Evolutionary conservation across 2,113 vertebrate species (phyloP).

Genomic region (Misgurnus mizolepis): DNA sequence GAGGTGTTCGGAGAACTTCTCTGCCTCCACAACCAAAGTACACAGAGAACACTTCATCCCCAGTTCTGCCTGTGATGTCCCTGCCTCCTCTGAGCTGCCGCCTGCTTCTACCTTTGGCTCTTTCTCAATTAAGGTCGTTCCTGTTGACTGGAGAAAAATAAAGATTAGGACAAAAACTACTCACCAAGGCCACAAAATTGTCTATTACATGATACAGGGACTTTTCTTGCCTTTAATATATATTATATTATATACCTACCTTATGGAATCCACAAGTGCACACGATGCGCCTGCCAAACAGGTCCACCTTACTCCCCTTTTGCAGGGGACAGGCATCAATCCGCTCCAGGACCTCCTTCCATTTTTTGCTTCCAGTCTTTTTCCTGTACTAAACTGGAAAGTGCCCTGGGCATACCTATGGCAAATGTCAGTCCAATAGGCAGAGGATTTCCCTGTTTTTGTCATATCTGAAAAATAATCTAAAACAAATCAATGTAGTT

Average conservation of each 20-base stretch:
- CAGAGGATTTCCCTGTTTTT: too few relatives aligned
- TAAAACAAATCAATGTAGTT: neutral
- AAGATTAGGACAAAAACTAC: too few relatives aligned
- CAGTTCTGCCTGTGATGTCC: neutral
- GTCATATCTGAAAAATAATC: too few relatives aligned
- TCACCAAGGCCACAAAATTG: neutral
- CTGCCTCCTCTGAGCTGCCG: neutral
- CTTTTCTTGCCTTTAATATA: neutral
- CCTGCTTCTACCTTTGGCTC: too few relatives aligned
- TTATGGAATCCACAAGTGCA: slow-evolving; percentile 14
- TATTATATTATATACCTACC: neutral
- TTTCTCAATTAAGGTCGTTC: too few relatives aligned
- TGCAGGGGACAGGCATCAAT: slow-evolving; percentile 5
- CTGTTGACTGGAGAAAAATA: too few relatives aligned
- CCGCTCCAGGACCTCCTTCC: neutral
- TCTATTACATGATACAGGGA: neutral
- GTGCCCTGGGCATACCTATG: neutral
- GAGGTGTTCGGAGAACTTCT: neutral
- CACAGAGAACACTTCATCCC: slow-evolving; percentile 13
- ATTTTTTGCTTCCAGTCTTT: slow-evolving; percentile 1
- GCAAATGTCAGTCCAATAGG: neutral
- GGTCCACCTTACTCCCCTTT: slow-evolving; percentile 10
- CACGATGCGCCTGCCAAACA: slow-evolving; percentile 4
- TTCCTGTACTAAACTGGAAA: slow-evolving; percentile 5
- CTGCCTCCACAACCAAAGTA: neutral